Percentiles rank a stretch among this genome's conserved stretches.
These are phyloP conservation scores for Cardiocondyla obscurior DNA, from an alignment of 1,140 invertebrate genomes.

Conservation along the genomic window DNA sequence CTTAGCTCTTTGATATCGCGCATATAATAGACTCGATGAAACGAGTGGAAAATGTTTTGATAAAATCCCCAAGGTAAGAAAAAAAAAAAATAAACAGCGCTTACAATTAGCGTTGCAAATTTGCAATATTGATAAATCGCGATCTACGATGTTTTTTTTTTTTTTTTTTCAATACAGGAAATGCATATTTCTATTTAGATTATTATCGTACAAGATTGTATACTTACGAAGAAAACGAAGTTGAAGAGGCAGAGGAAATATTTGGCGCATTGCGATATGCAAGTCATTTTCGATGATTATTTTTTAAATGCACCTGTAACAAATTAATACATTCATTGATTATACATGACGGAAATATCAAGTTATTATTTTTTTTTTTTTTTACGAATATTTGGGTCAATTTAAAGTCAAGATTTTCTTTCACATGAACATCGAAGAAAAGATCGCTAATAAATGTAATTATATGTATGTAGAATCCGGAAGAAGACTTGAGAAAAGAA, in stretches of 20 bases:
- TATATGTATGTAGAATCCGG: no score
- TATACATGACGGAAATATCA: background rate
- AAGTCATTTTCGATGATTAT: constrained; percentile 77
- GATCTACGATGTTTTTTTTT: constrained; percentile 1
- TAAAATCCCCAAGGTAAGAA: background rate
- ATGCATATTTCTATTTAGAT: background rate
- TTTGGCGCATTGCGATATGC: constrained; percentile 87
- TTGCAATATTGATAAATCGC: background rate
- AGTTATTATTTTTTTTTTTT: background rate
- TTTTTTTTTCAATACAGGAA: background rate
- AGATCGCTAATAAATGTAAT: background rate
- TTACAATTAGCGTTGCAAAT: background rate
- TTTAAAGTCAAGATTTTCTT: background rate
- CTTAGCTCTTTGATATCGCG: background rate
- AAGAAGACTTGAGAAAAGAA: background rate
- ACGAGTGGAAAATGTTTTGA: background rate
- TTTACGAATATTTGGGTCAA: background rate
- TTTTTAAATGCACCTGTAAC: constrained; percentile 71
- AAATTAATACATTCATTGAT: constrained; percentile 43
- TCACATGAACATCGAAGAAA: background rate
- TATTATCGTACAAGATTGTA: constrained; percentile 1
- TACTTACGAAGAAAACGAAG: constrained; percentile 91
- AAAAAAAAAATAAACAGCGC: no score
- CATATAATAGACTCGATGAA: background rate
- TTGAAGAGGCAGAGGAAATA: constrained; percentile 91